These are phyloP conservation scores for Porites evermanni DNA, from an alignment of 92 coral and sea anemone species.

Conservation along the genomic window DNA sequence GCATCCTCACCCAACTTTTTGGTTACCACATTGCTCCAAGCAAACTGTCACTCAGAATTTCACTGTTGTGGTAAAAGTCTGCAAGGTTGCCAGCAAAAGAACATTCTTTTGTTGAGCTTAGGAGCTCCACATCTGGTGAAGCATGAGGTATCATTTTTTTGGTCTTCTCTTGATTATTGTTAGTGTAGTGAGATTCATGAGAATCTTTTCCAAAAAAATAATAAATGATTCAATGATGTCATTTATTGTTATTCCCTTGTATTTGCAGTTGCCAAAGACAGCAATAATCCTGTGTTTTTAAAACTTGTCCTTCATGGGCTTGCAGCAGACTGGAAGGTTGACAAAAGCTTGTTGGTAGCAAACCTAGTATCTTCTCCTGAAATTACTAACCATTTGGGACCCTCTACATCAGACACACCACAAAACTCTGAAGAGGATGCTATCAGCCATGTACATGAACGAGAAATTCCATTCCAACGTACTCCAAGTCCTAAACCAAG, in stretches of 20 bases:
- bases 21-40: too few species aligned
- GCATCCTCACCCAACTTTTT: too few species aligned
- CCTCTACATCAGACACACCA: slow-evolving; percentile 17
- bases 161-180: too few species aligned
- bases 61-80: too few species aligned
- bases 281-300: slow-evolving; percentile 89
- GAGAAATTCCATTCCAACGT: slow-evolving; percentile 1
- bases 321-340: slow-evolving; percentile 94
- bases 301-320: slow-evolving; percentile 98
- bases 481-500: slow-evolving; percentile 32
- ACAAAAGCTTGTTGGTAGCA: slow-evolving; percentile 62
- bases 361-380: slow-evolving; percentile 39
- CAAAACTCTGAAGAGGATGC: slow-evolving; percentile 15
- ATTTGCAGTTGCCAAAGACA: slow-evolving; percentile 91
- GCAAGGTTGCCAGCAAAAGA: too few species aligned
- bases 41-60: too few species aligned
- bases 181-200: too few species aligned
- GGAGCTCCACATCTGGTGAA: too few species aligned
- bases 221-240: too few species aligned
- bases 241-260: background rate
- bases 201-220: too few species aligned
- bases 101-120: too few species aligned
- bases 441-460: background rate
- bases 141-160: too few species aligned
- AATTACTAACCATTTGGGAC: slow-evolving; percentile 2